Evolutionary conservation across 2,797 vertebrate genomes (phyloP).

Genomic region (Rhinoraja longicauda): DNA sequence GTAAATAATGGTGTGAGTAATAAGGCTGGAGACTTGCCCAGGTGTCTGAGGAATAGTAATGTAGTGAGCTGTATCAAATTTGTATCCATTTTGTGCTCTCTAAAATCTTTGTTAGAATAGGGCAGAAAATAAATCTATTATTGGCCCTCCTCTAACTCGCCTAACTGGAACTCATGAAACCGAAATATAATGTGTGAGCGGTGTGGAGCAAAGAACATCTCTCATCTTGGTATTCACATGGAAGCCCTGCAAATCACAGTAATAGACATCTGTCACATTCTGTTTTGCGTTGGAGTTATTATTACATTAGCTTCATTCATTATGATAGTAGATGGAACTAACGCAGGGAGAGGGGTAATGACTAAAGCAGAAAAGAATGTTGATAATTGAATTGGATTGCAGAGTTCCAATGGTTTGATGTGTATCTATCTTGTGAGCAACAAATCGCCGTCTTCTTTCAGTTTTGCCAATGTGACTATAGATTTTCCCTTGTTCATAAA

Average conservation of each 20-base stretch:
- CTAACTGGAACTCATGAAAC: background rate
- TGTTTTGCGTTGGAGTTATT: background rate
- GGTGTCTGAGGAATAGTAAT: background rate
- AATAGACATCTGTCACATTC: background rate
- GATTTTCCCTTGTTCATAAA: constrained; percentile 43
- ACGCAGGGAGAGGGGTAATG: constrained; percentile 43
- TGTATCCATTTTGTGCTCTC: background rate
- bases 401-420: background rate
- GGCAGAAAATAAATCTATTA: background rate
- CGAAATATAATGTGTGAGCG: background rate
- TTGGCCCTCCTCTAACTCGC: background rate
- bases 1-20: background rate
- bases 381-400: background rate
- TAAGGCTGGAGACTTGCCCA: background rate
- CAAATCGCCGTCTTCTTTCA: background rate
- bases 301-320: background rate
- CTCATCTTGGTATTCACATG: no score
- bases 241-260: no score
- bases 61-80: background rate
- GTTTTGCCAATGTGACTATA: background rate
- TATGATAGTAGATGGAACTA: background rate
- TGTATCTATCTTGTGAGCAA: no score
- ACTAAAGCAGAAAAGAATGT: constrained; percentile 36
- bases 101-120: background rate
- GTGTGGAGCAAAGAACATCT: no score